phyloP scores from a whole-genome alignment of 2,113 vertebrate genomes.

The Tenrec ecaudatus region DNA sequence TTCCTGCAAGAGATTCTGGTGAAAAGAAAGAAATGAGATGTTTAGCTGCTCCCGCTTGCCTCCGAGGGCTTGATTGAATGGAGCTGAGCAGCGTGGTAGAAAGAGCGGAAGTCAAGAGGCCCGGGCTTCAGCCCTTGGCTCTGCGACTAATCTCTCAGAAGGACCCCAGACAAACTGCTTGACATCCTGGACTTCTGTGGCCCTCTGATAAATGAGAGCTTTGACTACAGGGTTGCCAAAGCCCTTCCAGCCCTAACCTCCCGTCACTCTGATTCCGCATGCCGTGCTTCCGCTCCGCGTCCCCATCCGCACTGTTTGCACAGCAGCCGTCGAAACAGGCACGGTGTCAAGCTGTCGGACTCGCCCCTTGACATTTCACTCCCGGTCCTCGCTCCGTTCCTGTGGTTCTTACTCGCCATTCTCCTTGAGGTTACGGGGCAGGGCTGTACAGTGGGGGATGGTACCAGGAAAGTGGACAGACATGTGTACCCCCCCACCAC shows the following conservation, averaged over 20 bases:
- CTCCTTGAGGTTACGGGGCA: not conserved
- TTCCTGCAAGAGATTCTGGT: constrained; percentile 54
- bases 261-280: not conserved
- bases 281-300: constrained; percentile 4
- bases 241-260: not conserved
- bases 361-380: not conserved
- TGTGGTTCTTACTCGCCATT: not conserved
- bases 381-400: not conserved
- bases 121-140: constrained; percentile 5
- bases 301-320: not conserved
- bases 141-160: constrained; percentile 41
- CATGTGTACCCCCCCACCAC: not conserved
- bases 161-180: constrained; percentile 9
- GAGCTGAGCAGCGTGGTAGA: not conserved
- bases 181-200: constrained; percentile 38
- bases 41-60: constrained; percentile 37
- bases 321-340: not conserved
- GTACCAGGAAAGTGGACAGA: not conserved
- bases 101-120: constrained; percentile 42
- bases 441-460: not conserved
- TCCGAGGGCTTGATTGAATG: constrained; percentile 30
- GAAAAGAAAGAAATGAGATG: constrained; percentile 17
- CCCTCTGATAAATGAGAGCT: constrained; percentile 21
- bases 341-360: not conserved
- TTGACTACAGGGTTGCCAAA: not conserved